Percentiles rank a stretch among this genome's conserved stretches.
Evolutionary conservation across 1,140 invertebrate genomes (phyloP).

Genomic region (Pomacea maculata): DNA sequence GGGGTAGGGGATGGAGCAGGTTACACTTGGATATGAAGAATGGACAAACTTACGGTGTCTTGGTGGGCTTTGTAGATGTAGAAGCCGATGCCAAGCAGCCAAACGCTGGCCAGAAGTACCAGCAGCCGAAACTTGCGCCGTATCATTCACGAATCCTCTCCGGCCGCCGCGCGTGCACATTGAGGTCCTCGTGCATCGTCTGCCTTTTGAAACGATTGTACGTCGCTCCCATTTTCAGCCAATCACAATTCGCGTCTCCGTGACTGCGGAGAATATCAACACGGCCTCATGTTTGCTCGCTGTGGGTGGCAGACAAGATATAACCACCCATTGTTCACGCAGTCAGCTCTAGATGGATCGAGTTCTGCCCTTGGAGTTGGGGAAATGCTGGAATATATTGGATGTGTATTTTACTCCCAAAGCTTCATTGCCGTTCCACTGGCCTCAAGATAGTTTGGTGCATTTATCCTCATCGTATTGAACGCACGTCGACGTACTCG

Average conservation of each 20-base stretch:
- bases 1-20: background rate
- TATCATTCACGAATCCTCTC: conserved; percentile 27
- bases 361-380: too few species aligned
- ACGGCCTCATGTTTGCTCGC: background rate
- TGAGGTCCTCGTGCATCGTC: conserved; percentile 14
- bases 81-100: conserved; percentile 24
- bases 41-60: conserved; percentile 13
- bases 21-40: background rate
- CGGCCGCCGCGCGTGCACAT: conserved; percentile 18
- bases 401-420: too few species aligned
- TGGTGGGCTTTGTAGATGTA: conserved; percentile 26
- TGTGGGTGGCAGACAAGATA: too few species aligned
- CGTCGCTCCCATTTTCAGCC: conserved; percentile 4
- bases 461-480: too few species aligned
- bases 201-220: background rate
- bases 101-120: conserved; percentile 29
- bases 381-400: too few species aligned
- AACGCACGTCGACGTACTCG: too few species aligned
- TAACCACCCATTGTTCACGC: too few species aligned
- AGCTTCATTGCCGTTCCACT: too few species aligned
- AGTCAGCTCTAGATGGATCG: too few species aligned
- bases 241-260: background rate
- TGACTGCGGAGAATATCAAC: conserved; percentile 20
- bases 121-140: conserved; percentile 32
- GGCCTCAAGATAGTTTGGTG: too few species aligned